Conservation (phyloP, 2,797 vertebrate genomes). For the Liasis olivaceus region DNA sequence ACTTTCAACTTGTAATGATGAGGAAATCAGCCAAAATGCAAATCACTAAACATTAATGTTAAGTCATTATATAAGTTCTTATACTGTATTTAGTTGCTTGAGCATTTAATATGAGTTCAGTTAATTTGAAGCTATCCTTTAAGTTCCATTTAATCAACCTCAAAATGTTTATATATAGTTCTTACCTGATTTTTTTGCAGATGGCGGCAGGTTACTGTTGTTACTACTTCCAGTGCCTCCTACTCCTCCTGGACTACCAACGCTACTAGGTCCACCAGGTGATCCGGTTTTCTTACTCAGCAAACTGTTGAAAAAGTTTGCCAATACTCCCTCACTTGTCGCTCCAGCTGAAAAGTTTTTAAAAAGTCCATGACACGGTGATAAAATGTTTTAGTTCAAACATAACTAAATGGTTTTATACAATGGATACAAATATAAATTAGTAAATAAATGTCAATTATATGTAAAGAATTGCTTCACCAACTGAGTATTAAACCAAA, state of each 20-base stretch:
- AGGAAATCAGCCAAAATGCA: not conserved
- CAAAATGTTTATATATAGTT: not conserved
- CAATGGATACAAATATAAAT: not conserved
- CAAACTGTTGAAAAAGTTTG: conserved; percentile 98
- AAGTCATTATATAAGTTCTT: not conserved
- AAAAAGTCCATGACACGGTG: not conserved
- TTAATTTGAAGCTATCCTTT: not conserved
- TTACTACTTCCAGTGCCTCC: conserved; percentile 71
- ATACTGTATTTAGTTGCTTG: not conserved
- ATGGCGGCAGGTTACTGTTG: conserved; percentile 84
- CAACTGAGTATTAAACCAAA: not conserved
- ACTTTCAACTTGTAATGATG: not conserved
- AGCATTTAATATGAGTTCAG: not conserved
- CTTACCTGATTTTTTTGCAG: conserved; percentile 94
- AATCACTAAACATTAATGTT: not conserved
- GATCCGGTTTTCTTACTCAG: conserved; percentile 97
- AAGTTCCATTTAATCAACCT: not conserved
- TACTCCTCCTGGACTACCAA: conserved; percentile 76
- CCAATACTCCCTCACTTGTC: conserved; percentile 96
- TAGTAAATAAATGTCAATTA: not conserved
- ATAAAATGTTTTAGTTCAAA: conserved; percentile 1
- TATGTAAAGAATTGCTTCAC: not conserved
- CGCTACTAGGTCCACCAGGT: conserved; percentile 82
- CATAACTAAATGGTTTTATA: not conserved
- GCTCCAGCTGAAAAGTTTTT: conserved; percentile 81